A percentile compares a stretch with the other conserved stretches of the same genome.
Conservation (phyloP, 1,140 invertebrate genomes). For the Belonocnema kinseyi region DNA sequence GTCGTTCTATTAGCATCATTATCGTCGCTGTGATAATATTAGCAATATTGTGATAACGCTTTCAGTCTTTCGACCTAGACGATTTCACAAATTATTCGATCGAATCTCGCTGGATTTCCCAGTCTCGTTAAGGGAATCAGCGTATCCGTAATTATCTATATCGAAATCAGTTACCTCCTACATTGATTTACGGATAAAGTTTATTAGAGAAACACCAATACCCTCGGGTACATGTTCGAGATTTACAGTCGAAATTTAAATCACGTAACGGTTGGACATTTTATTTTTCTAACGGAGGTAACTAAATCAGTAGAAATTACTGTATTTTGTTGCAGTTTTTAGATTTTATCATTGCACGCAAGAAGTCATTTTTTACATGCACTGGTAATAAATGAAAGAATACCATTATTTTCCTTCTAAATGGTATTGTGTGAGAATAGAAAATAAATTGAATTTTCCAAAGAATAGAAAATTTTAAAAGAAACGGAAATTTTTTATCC, state of each 20-base stretch:
- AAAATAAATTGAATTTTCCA: too few relatives aligned
- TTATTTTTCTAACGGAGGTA: not conserved
- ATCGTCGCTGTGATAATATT: conserved; percentile 8
- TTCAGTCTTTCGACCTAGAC: conserved; percentile 2
- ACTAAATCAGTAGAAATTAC: too few relatives aligned
- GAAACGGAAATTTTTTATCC: too few relatives aligned
- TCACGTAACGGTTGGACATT: not conserved
- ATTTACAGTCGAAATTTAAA: conserved; percentile 8
- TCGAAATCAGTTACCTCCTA: not conserved
- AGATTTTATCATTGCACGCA: too few relatives aligned
- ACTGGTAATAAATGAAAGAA: too few relatives aligned
- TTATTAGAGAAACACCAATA: not conserved
- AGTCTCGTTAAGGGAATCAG: not conserved
- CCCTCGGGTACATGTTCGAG: not conserved
- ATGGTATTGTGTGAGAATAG: too few relatives aligned
- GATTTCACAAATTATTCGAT: conserved; percentile 15
- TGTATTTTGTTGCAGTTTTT: too few relatives aligned
- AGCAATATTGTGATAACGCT: conserved; percentile 14
- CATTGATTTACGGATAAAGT: not conserved
- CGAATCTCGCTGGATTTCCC: not conserved
- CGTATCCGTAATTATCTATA: not conserved
- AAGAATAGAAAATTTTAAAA: too few relatives aligned
- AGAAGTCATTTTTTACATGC: too few relatives aligned
- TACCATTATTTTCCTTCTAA: too few relatives aligned
- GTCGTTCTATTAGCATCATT: conserved; percentile 9